These are phyloP conservation scores for Actinemys pallida DNA, from an alignment of 2,113 vertebrate species.

Conservation along the genomic window DNA sequence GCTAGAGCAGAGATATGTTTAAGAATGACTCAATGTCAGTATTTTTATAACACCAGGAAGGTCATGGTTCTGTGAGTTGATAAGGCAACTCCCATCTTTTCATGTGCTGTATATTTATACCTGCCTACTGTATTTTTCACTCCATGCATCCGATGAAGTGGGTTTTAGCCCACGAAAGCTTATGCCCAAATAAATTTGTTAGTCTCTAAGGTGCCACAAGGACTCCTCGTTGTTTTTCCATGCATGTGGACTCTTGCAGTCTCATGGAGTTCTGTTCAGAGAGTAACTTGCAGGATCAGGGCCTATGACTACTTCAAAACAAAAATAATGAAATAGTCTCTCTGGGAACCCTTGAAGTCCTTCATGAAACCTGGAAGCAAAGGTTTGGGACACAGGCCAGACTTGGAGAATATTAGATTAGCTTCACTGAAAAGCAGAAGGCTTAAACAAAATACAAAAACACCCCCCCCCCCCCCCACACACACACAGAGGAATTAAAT, in stretches of 20 bases:
- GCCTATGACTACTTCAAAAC: neutral
- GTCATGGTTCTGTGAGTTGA: neutral
- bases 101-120: too few species aligned
- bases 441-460: neutral
- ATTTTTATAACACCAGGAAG: neutral
- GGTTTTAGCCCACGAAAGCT: too few species aligned
- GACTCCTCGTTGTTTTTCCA: neutral
- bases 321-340: neutral
- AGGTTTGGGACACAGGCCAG: neutral
- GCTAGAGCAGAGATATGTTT: neutral
- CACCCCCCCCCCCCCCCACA: too few species aligned
- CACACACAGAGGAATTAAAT: neutral
- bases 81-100: too few species aligned
- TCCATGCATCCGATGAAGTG: too few species aligned
- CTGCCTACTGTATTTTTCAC: too few species aligned
- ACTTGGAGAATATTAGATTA: neutral
- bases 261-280: neutral
- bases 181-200: too few species aligned
- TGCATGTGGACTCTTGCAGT: neutral
- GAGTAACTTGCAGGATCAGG: neutral
- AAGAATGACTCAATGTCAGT: neutral
- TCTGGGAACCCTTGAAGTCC: fast-evolving
- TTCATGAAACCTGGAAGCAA: neutral
- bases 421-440: neutral
- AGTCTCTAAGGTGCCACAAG: too few species aligned